A percentile compares a stretch with the other conserved stretches of the same genome.
Evolutionary conservation across 2,113 vertebrate species (phyloP).

Genomic region (Ptychochromis oligacanthus): DNA sequence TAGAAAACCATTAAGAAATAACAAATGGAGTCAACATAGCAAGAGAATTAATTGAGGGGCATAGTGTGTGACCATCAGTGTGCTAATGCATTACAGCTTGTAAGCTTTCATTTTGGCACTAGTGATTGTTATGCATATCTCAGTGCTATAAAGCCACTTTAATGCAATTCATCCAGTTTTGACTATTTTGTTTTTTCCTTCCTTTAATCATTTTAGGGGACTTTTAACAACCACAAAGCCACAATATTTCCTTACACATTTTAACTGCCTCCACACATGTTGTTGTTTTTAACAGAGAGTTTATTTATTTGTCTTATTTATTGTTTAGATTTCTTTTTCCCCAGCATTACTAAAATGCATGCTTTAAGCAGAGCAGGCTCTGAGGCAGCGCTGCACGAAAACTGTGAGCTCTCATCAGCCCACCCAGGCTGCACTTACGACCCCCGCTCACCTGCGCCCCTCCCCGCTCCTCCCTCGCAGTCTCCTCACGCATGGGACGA

Average conservation of each 20-base stretch:
- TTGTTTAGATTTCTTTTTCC: not conserved
- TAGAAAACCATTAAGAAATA: slow-evolving; percentile 6
- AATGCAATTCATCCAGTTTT: not conserved
- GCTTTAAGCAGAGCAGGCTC: not conserved
- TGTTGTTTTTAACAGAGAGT: too few species aligned
- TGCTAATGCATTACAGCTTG: slow-evolving; percentile 1
- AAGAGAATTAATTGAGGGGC: not conserved
- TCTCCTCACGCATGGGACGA: slow-evolving; percentile 52
- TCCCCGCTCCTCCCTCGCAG: slow-evolving; percentile 22
- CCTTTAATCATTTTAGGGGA: not conserved
- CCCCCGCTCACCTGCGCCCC: not conserved
- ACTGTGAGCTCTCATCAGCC: not conserved
- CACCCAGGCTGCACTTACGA: not conserved
- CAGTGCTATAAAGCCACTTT: not conserved
- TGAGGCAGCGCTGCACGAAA: not conserved
- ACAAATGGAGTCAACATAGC: slow-evolving; percentile 4
- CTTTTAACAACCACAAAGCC: not conserved
- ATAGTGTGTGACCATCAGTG: slow-evolving; percentile 1
- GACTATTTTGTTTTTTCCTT: not conserved
- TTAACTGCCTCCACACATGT: too few species aligned
- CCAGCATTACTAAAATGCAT: not conserved
- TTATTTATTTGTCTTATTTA: not conserved
- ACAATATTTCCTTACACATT: not conserved
- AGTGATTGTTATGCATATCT: not conserved
- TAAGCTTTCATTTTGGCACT: not conserved